Evolutionary conservation across 1,140 invertebrate species (phyloP), one percentile per base, ranked within the genome.

Genomic region (Frieseomelitta varia): DNA sequence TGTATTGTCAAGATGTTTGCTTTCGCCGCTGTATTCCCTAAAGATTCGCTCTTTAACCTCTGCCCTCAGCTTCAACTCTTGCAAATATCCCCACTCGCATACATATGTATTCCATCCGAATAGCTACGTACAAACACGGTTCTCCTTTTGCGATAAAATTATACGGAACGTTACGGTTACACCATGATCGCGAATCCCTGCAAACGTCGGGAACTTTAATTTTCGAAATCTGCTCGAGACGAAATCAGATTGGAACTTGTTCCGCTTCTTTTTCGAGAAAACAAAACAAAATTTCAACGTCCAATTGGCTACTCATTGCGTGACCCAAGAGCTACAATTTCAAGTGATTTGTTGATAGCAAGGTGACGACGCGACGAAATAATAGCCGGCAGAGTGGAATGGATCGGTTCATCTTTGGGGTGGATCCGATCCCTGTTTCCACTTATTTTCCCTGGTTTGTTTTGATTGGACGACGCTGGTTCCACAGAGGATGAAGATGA

Each of bases 341-440:
- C 73, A 39, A 75, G 55, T 39, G 73, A 14, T 75, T 39, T 27
- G 72, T 74, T 75, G 73, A 75, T 75, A 39, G 30, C 53, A 53
- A 56, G 27, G 11, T 39, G 71, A 19, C 27, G 21, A 24, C 21
- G 53, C 11, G 30, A 21, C 1, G 30, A 75, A 58, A 56, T 58
- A 75, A 75, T 39, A 58, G 30, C 30, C 30, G 17, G 21, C 21
- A 24, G 30, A 8, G 6, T 39, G 15, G 19, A 21, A 12, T 24
- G 21, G 73, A 53, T 30, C 1, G 27, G 27, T 74, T 56, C 21
- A n/a, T 30, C 30, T 39, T 75, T 39, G 30, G 15, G 30, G 10
- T 24, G 19, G 21, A 75, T 30, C 24, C 30, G 27, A 58, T n/a
- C 73, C 55, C 55, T 17, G 55, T 6, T n/a, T 21, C n/a, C 39